phyloP scores from a whole-genome alignment of 1,140 invertebrate species.

The Chironomus striatipennis region DNA sequence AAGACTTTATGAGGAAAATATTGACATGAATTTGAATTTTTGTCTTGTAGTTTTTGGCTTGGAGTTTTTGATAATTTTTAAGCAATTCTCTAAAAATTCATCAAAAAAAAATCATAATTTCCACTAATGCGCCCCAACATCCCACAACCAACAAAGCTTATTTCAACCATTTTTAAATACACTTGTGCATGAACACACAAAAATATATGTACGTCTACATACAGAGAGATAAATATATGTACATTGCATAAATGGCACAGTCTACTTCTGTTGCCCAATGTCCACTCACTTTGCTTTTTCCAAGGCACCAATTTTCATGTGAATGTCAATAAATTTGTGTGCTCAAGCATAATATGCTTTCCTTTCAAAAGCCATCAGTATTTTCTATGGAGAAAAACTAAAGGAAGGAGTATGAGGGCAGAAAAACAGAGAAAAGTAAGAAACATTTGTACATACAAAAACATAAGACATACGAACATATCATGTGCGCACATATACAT shows the following conservation, averaged over 20 bases:
- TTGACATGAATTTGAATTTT: too few species aligned
- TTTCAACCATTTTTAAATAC: background rate
- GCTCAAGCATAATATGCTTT: constrained; percentile 8
- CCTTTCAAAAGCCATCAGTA: constrained; percentile 22
- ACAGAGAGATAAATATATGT: background rate
- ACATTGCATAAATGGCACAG: background rate
- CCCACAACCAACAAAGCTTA: background rate
- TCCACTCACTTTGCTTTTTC: constrained; percentile 12
- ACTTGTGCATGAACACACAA: background rate
- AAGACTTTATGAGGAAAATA: too few species aligned
- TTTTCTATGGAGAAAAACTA: background rate
- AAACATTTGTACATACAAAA: background rate
- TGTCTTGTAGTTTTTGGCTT: too few species aligned
- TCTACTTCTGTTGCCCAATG: background rate
- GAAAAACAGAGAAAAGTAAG: background rate
- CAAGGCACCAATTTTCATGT: constrained; percentile 18
- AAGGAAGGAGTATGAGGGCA: background rate
- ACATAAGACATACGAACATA: background rate
- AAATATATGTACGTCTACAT: background rate
- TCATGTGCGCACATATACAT: background rate
- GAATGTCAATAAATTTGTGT: constrained; percentile 23
- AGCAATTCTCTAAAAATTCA: too few species aligned
- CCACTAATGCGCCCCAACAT: background rate
- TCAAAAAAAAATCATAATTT: background rate
- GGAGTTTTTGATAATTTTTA: too few species aligned